These are phyloP conservation scores for Ridgeia piscesae DNA, from an alignment of 1,140 invertebrate genomes.

Conservation along the genomic window DNA sequence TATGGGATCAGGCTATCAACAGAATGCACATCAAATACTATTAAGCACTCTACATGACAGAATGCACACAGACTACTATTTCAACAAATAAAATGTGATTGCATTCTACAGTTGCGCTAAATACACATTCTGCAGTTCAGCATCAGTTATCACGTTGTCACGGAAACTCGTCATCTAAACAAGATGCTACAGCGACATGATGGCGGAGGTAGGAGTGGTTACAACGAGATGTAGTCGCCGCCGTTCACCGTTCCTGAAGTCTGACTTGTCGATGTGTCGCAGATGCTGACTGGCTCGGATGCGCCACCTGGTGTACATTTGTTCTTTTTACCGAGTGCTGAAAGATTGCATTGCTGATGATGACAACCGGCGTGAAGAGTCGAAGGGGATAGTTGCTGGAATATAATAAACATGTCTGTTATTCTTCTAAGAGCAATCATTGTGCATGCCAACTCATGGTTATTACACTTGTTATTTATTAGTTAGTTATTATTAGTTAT, in stretches of 20 bases:
- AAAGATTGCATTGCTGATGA: constrained; percentile 15
- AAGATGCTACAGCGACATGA: background rate
- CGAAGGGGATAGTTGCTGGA: constrained; percentile 9
- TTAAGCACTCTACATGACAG: too few species aligned
- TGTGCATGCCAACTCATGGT: too few species aligned
- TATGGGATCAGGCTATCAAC: background rate
- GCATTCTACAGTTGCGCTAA: background rate
- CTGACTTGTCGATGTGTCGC: background rate
- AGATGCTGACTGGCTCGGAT: background rate
- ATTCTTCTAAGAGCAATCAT: too few species aligned
- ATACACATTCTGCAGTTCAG: background rate
- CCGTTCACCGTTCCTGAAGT: background rate
- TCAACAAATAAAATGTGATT: background rate
- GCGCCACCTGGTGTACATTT: background rate
- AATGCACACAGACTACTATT: background rate
- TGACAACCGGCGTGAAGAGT: constrained; percentile 7
- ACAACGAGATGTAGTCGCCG: background rate
- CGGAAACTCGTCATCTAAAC: background rate
- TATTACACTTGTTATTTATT: too few species aligned
- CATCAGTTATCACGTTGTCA: background rate
- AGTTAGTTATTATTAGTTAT: too few species aligned
- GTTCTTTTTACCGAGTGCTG: constrained; percentile 16
- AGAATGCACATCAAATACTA: too few species aligned
- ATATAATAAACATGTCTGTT: background rate
- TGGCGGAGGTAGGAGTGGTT: background rate